Evolutionary conservation across 2,797 vertebrate genomes (phyloP), one percentile per base, ranked within the genome.

Genomic region (Halcyon badia): DNA sequence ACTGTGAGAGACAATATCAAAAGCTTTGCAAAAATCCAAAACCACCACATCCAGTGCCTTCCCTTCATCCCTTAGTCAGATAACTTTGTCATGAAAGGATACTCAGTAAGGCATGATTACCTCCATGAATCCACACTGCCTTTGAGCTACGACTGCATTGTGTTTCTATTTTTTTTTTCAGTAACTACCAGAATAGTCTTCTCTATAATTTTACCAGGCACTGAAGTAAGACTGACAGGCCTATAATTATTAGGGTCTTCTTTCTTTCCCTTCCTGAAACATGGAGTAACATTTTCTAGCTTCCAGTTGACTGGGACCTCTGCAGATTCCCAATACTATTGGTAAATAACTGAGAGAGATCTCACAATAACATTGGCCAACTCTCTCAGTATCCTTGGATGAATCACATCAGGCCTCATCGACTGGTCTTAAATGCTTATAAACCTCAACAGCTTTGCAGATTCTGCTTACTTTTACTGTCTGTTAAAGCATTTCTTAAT

Each of bases 101-200:
- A 31, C 9, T 66, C 28, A 78, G 11, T 15, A 66, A 78, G 28
- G 5, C 57, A 49, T 66, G n/a, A 54, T 10, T 37, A 44, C 12
- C 5, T 68, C 52, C 30, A 79, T 26, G 26, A 79, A 51, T 2
- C 2, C 4, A 12, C 0, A 0, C 7, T 5, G 7, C 14, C 44
- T 94, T 79, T 68, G 18, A 76, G 35, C 2, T 2, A 56, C 48
- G 19, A 80, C 58, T 88, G 14, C 39, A 41, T 42, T 75, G 33
- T 66, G 66, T 72, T 92, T 80, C 21, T 72, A 42, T 24, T 12
- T 11, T 6, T 35, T 95, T 95, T 83, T 92, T 65, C 25, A 76
- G 4, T 72, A 89, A 62, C 22, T 65, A 22, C 39, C 33, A 76
- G 48, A 72, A 60, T 49, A 49, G 26, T 25, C 25, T 49, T 49